Evolutionary conservation across 2,888 invertebrate species (phyloP), one percentile per base, ranked within the genome.

Genomic region (Tupiocoris notatus): DNA sequence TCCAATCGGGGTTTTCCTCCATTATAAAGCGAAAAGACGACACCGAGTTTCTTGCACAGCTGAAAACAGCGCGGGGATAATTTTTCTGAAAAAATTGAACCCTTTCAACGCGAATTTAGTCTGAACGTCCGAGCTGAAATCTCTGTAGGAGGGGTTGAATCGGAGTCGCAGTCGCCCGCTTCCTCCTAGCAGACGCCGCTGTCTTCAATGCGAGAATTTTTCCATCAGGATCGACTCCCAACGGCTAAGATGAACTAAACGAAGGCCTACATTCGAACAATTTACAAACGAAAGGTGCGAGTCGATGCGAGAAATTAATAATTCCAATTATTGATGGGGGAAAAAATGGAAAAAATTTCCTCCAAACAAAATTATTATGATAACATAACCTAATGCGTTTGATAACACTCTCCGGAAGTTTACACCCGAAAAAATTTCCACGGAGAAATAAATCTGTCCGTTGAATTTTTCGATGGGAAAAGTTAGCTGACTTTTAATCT

Each of bases 1-100:
- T 75, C 75, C 75, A 75, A 39, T 75, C 75, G 18, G 67, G 66
- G 54, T 75, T 75, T 67, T 75, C 75, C 9, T 67, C 75, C 75
- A 75, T 75, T 56, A 57, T 75, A 23, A n/a, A n/a, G n/a, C n/a
- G n/a, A n/a, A n/a, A n/a, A n/a, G n/a, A n/a, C n/a, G n/a, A n/a
- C n/a, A n/a, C n/a, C n/a, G n/a, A n/a, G n/a, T n/a, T n/a, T n/a
- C n/a, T n/a, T n/a, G n/a, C n/a, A n/a, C n/a, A n/a, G n/a, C n/a
- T n/a, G n/a, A n/a, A n/a, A n/a, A n/a, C n/a, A n/a, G n/a, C n/a
- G n/a, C n/a, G n/a, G n/a, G n/a, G n/a, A n/a, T n/a, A n/a, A n/a
- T n/a, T n/a, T n/a, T n/a, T n/a, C n/a, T n/a, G n/a, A n/a, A n/a
- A n/a, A n/a, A n/a, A n/a, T n/a, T n/a, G n/a, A n/a, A n/a, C n/a